These are phyloP conservation scores for Phoebastria nigripes DNA, from an alignment of 2,797 vertebrate species.

Conservation along the genomic window DNA sequence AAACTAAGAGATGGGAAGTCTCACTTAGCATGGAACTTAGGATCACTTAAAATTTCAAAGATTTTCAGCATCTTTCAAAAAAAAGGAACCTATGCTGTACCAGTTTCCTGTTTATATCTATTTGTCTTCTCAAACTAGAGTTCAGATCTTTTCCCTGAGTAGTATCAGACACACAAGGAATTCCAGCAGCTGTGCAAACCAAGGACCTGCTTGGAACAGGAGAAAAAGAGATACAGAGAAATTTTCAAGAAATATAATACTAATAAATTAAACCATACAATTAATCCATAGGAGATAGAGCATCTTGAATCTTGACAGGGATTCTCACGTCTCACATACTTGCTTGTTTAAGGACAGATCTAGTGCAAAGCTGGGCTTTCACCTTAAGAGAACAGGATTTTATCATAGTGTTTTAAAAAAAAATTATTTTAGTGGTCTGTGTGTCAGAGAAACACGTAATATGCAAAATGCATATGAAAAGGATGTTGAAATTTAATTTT, in stretches of 20 bases:
- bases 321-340: not conserved
- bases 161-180: not conserved
- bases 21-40: not conserved
- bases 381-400: not conserved
- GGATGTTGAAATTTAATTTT: not conserved
- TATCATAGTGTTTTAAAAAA: not conserved
- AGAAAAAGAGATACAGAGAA: not conserved
- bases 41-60: not conserved
- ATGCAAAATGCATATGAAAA: not conserved
- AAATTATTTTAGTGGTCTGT: not conserved
- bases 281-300: not conserved
- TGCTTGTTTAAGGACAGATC: not conserved
- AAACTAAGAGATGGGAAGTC: not conserved
- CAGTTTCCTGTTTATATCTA: not conserved
- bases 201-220: not conserved
- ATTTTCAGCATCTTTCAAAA: not conserved
- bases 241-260: not conserved
- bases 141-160: not conserved
- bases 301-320: not conserved
- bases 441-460: not conserved
- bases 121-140: not conserved
- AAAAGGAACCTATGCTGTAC: not conserved
- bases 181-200: not conserved
- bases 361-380: not conserved
- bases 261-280: not conserved